A percentile compares a stretch with the other conserved stretches of the same genome.
Conservation (phyloP, 2,888 invertebrate genomes). For the Athalia cordata region DNA sequence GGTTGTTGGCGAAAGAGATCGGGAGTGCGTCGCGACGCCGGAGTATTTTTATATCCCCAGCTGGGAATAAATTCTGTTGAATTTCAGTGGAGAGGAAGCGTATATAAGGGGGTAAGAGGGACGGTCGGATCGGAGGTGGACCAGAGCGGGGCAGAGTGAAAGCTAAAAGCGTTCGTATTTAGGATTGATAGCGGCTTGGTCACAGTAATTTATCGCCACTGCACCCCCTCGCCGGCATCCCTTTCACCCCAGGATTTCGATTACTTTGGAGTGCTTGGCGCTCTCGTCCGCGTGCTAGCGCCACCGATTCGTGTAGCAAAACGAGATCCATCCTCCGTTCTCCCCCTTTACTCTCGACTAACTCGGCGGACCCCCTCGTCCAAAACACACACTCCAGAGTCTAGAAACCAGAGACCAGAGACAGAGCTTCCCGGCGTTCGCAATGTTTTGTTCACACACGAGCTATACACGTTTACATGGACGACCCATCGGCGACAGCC, state of each 20-base stretch:
- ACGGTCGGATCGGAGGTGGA: neutral
- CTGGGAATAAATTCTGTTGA: neutral
- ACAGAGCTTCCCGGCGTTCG: slow-evolving; percentile 12
- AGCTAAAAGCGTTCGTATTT: slow-evolving; percentile 59
- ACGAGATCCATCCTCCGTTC: slow-evolving; percentile 56
- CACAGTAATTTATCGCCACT: slow-evolving; percentile 63
- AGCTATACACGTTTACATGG: slow-evolving; percentile 11
- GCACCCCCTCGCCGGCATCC: slow-evolving; percentile 47
- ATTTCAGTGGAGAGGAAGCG: neutral
- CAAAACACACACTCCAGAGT: slow-evolving; percentile 2
- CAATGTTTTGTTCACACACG: neutral
- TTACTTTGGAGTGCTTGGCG: slow-evolving; percentile 61
- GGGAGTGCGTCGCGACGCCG: neutral
- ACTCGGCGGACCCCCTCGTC: slow-evolving; percentile 35
- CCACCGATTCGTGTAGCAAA: slow-evolving; percentile 54
- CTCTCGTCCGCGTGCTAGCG: neutral
- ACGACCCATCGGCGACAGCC: neutral
- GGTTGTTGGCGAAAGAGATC: neutral
- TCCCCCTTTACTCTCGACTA: neutral
- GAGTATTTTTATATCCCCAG: slow-evolving; percentile 3
- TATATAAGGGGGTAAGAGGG: neutral
- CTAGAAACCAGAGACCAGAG: slow-evolving; percentile 9
- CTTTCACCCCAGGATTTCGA: slow-evolving; percentile 59
- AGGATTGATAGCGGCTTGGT: slow-evolving; percentile 59
- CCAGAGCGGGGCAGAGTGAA: slow-evolving; percentile 51